phyloP scores from a whole-genome alignment of 1,140 invertebrate genomes.

The Battus philenor region DNA sequence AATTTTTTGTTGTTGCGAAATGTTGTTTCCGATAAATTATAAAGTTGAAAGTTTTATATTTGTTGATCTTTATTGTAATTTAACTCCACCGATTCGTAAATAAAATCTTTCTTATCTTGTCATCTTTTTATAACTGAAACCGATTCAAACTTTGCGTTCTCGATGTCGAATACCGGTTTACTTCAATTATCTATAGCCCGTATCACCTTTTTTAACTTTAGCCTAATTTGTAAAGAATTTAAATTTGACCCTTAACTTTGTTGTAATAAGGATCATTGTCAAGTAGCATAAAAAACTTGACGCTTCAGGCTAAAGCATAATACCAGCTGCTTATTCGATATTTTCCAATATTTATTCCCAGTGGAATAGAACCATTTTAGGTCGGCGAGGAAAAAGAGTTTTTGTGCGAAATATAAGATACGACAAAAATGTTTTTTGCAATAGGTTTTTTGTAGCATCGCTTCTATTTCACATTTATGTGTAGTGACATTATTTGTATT shows the following conservation, averaged over 20 bases:
- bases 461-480: too few relatives aligned
- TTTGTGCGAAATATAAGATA: constrained; percentile 2
- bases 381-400: constrained; percentile 6
- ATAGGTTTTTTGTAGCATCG: too few relatives aligned
- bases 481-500: too few relatives aligned
- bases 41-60: too few relatives aligned
- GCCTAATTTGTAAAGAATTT: background rate
- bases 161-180: constrained; percentile 4
- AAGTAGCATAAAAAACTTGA: background rate
- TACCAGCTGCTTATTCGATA: constrained; percentile 8
- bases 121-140: background rate
- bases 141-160: background rate
- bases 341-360: constrained; percentile 12
- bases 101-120: too few relatives aligned
- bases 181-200: constrained; percentile 9
- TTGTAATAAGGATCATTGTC: background rate
- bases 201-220: background rate
- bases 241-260: background rate
- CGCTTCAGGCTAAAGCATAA: constrained; percentile 5
- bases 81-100: too few relatives aligned
- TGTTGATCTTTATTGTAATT: too few relatives aligned
- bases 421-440: background rate
- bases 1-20: too few relatives aligned
- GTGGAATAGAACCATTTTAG: constrained; percentile 6
- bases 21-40: too few relatives aligned